These are phyloP conservation scores for Ptilonorhynchus violaceus DNA, from an alignment of 2,113 vertebrate species.

Conservation along the genomic window DNA sequence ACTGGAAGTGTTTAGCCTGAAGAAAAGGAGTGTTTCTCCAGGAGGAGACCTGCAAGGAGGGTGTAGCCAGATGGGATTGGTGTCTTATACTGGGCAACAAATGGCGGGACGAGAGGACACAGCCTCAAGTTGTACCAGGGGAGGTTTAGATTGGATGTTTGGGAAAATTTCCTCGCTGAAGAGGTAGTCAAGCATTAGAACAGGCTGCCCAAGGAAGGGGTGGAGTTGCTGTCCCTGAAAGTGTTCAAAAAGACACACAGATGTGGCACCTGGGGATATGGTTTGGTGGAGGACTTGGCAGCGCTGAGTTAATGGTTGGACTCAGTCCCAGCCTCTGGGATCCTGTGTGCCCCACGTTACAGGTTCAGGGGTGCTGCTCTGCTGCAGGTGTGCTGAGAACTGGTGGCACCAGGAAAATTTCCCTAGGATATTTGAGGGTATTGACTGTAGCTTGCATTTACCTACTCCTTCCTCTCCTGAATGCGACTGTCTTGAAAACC, in stretches of 20 bases:
- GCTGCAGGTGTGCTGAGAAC: not conserved
- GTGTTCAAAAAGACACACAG: not conserved
- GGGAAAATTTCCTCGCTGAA: not conserved
- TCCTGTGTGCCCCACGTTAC: not conserved
- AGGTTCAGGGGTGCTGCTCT: not conserved
- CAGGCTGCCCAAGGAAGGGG: not conserved
- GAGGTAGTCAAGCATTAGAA: not conserved
- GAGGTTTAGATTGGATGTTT: too few species aligned
- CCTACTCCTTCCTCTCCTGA: not conserved
- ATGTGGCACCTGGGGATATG: not conserved
- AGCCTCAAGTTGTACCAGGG: not conserved
- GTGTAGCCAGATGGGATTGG: too few species aligned
- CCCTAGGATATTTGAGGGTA: not conserved
- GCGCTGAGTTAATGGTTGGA: not conserved
- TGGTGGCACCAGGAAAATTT: not conserved
- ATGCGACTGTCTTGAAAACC: not conserved
- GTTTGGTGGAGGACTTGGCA: not conserved
- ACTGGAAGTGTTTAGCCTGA: not conserved
- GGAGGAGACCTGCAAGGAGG: not conserved
- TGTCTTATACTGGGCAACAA: not conserved
- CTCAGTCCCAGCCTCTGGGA: not conserved
- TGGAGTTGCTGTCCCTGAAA: not conserved
- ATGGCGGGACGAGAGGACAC: fast-evolving
- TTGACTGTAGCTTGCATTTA: not conserved
- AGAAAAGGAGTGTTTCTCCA: not conserved